A percentile compares a stretch with the other conserved stretches of the same genome.
Evolutionary conservation across 53 echinoderm and acorn worm genomes (phyloP).

Genomic region (Paelopatides confundens): DNA sequence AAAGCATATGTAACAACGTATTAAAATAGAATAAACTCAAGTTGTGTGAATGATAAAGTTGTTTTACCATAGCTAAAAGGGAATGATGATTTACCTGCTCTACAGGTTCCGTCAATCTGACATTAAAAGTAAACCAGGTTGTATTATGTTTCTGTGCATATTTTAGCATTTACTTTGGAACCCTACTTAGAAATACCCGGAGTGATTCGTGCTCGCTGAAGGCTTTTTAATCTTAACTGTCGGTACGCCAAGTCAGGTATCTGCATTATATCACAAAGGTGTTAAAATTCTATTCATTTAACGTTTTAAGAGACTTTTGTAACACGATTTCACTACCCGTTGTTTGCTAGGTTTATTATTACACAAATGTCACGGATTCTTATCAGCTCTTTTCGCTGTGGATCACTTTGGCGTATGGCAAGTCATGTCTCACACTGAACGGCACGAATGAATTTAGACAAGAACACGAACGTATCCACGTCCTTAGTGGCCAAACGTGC

Average conservation of each 20-base stretch:
- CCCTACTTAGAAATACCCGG: not conserved
- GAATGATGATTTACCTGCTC: no score
- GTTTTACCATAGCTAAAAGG: no score
- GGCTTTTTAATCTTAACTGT: not conserved
- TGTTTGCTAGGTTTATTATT: constrained; percentile 34
- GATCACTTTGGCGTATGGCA: constrained; percentile 29
- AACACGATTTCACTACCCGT: constrained; percentile 19
- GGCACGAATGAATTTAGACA: constrained; percentile 7
- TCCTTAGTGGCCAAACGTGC: constrained; percentile 44
- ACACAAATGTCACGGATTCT: constrained; percentile 26
- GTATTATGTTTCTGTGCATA: not conserved
- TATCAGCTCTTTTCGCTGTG: not conserved
- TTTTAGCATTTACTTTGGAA: not conserved
- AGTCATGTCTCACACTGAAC: constrained; percentile 26
- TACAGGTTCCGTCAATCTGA: no score
- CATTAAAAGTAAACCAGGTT: no score
- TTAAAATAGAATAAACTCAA: no score
- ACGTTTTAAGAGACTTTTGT: not conserved
- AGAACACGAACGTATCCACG: constrained; percentile 28
- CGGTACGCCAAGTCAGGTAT: constrained; percentile 1
- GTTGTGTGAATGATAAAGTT: no score
- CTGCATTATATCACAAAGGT: constrained; percentile 29
- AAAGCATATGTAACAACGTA: no score
- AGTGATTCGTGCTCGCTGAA: constrained; percentile 3
- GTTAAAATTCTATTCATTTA: constrained; percentile 39